Base-by-base conservation (phyloP, 1,140 invertebrate species). In the Panagrolaimus sp. region DNA sequence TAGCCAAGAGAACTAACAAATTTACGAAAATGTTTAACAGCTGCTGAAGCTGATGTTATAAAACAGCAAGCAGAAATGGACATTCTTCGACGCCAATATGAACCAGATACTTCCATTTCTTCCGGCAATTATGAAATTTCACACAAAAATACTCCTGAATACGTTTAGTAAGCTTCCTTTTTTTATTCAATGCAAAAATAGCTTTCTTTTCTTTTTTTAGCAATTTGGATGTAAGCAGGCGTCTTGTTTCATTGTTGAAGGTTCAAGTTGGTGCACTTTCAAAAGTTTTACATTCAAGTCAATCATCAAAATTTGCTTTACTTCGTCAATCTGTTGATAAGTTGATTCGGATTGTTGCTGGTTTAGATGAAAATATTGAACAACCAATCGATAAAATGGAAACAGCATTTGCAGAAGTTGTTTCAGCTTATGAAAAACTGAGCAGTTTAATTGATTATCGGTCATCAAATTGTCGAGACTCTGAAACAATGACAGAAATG, bases 31-130 rank as follows among this genome's bases (percentile, higher is more conserved):
- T 75, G 69, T 64, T 68, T 79, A 25, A 68, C 69, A 20, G 65
- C 57, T 5, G 77, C 78, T 9, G 77, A 79, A 67, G 67, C 67
- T 31, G 77, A 72, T 64, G 66, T 78, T n/a, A 68, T 65, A 5
- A 66, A 46, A 45, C 73, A 76, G 25, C 75, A 79, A 42, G 64
- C 74, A 23, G 77, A 71, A 63, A 78, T 78, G 66, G 75, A 78
- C 53, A 23, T 77, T 31, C 66, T 65, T 9, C 38, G 46, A 57
- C 62, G 73, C 38, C 25, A 66, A 61, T 38, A 51, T 71, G 69
- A 63, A 20, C 57, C 66, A 53, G 31, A 38, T 38, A 38, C 31
- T 38, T 38, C 31, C 31, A 14, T 38, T 48, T 42, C 70, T 48
- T 71, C 48, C 63, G 25, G 20, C 16, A 38, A 13, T 47, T 61